Evolutionary conservation across 2,888 invertebrate species (phyloP), one percentile per base, ranked within the genome.

Genomic region (Lochmaea crataegi): DNA sequence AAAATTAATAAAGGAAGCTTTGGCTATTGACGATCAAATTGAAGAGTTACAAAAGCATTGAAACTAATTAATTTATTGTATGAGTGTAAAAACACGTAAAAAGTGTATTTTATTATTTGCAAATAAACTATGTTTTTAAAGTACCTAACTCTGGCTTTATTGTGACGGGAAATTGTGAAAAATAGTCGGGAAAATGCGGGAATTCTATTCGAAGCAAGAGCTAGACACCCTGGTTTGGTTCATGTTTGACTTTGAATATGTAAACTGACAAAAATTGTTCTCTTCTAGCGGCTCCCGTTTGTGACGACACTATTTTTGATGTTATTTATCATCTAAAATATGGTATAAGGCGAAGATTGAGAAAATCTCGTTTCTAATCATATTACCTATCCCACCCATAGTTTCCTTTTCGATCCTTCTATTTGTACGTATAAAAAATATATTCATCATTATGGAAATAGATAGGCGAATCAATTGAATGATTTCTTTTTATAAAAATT

Each of bases 201-300:
- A n/a, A n/a, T n/a, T n/a, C n/a, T n/a, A n/a, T n/a, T n/a, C n/a
- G n/a, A n/a, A n/a, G n/a, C n/a, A n/a, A n/a, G n/a, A n/a, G n/a
- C n/a, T n/a, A n/a, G n/a, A n/a, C n/a, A n/a, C n/a, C n/a, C n/a
- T n/a, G n/a, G n/a, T 48, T 14, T 48, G 48, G 48, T n/a, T 48
- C 48, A 48, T 48, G 14, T 5, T n/a, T n/a, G 14, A 38, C 14
- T 48, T n/a, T 48, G n/a, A n/a, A 14, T 48, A 48, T n/a, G 7
- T 48, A 14, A 48, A 48, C 48, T 48, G 48, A 48, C 14, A 18
- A 58, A 61, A 61, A 26, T 61, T 38, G 45, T 63, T 64, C 51
- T 66, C n/a, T 66, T 66, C 56, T 56, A 66, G 66, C 56, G 32
- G 53, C 32, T 66, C 66, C 66, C 14, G 66, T 66, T 18, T 66